Evolutionary conservation across 2,888 invertebrate genomes (phyloP).

Genomic region (Spilosoma lubricipeda): DNA sequence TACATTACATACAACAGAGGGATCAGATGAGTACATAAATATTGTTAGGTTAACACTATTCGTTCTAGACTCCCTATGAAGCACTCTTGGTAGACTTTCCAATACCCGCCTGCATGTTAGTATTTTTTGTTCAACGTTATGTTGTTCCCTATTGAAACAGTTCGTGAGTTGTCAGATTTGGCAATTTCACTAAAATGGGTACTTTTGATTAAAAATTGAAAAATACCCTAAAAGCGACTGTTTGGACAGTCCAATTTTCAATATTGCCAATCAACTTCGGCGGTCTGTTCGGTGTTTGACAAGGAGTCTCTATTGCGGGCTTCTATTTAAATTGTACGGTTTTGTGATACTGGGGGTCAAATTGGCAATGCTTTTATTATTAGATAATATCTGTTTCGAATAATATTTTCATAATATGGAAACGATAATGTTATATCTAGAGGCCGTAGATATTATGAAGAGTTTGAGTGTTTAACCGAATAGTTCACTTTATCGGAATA

Average conservation of each 20-base stretch:
- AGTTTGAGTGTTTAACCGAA: neutral
- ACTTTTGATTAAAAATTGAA: slow-evolving; percentile 67
- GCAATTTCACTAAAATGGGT: slow-evolving; percentile 60
- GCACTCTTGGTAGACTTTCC: slow-evolving; percentile 68
- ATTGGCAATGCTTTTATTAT: slow-evolving; percentile 62
- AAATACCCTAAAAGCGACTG: slow-evolving; percentile 65
- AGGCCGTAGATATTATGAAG: neutral
- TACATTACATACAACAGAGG: slow-evolving; percentile 66
- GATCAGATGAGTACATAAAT: slow-evolving; percentile 70
- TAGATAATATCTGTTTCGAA: slow-evolving; percentile 49
- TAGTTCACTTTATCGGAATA: slow-evolving; percentile 4
- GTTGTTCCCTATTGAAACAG: slow-evolving; percentile 47
- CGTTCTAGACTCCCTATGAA: slow-evolving; percentile 64
- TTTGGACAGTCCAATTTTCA: slow-evolving; percentile 74
- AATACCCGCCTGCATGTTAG: slow-evolving; percentile 64
- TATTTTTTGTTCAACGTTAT: slow-evolving; percentile 56
- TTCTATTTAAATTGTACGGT: slow-evolving; percentile 71
- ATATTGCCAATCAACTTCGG: slow-evolving; percentile 75
- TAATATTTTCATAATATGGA: slow-evolving; percentile 57
- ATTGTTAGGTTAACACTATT: slow-evolving; percentile 78
- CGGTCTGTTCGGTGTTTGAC: slow-evolving; percentile 66
- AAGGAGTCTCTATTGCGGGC: slow-evolving; percentile 59
- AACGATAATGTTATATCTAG: slow-evolving; percentile 30
- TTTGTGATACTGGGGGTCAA: slow-evolving; percentile 64
- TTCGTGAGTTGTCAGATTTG: slow-evolving; percentile 60